Evolutionary conservation across 2,888 invertebrate genomes (phyloP).

Genomic region (Trachelus troglodyta): DNA sequence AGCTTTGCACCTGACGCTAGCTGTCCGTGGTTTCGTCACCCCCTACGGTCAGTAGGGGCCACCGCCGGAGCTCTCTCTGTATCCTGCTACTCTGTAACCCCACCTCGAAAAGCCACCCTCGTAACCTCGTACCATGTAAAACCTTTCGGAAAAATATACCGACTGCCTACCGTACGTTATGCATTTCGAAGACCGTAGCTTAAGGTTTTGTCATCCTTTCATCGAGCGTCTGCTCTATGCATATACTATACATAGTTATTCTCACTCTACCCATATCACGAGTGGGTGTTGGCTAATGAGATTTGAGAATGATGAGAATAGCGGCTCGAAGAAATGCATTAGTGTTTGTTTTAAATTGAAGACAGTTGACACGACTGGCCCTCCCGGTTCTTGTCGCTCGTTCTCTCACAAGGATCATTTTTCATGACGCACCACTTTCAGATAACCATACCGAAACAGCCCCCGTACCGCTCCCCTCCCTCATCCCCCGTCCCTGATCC

Average conservation of each 20-base stretch:
- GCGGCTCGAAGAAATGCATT: slow-evolving; percentile 25
- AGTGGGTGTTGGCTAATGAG: neutral
- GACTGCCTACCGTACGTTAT: neutral
- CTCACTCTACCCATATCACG: neutral
- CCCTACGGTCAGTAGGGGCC: slow-evolving; percentile 10
- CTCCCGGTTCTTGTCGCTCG: slow-evolving; percentile 35
- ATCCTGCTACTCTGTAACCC: neutral
- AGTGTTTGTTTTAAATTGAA: slow-evolving; percentile 48
- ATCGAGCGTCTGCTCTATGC: neutral
- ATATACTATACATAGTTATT: neutral
- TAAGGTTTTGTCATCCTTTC: neutral
- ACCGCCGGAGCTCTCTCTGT: neutral
- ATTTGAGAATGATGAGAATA: neutral
- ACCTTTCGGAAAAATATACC: neutral
- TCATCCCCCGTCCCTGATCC: neutral
- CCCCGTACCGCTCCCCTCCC: slow-evolving; percentile 19
- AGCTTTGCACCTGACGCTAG: slow-evolving; percentile 54
- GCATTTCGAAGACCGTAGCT: neutral
- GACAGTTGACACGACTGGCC: slow-evolving; percentile 35
- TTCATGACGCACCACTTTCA: slow-evolving; percentile 50
- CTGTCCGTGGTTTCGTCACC: slow-evolving; percentile 51
- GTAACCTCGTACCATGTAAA: neutral
- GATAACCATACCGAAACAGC: slow-evolving; percentile 40
- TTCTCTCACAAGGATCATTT: slow-evolving; percentile 59
- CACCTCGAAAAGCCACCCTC: neutral